Evolutionary conservation across 64 coral and sea anemone genomes (phyloP).

Genomic region (Hydrozoanthus tunicans): DNA sequence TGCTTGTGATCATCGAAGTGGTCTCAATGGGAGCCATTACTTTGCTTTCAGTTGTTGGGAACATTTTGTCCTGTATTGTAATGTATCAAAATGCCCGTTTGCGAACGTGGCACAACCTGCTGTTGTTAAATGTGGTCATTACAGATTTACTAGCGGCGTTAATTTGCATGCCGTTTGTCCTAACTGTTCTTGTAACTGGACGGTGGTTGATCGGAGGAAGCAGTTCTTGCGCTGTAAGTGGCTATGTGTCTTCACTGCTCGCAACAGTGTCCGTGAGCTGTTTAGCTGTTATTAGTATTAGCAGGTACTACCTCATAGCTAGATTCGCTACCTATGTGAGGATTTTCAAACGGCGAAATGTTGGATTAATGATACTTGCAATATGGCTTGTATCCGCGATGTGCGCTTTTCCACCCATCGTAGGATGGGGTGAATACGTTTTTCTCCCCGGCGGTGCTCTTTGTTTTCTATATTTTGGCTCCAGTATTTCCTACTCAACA

Average conservation of each 20-base stretch:
- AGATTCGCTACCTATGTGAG: conserved; percentile 62
- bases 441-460: conserved; percentile 69
- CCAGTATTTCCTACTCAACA: conserved; percentile 68
- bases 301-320: conserved; percentile 71
- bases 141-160: conserved; percentile 60
- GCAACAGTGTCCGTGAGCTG: conserved; percentile 64
- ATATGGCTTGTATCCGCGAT: conserved; percentile 57
- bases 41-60: conserved; percentile 49
- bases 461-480: conserved; percentile 73
- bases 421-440: conserved; percentile 70
- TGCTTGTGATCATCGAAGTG: conserved; percentile 57
- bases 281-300: conserved; percentile 70
- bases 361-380: conserved; percentile 42
- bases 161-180: conserved; percentile 43
- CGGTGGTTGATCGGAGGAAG: conserved; percentile 33
- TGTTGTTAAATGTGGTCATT: conserved; percentile 74
- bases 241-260: conserved; percentile 55
- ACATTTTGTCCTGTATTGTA: conserved; percentile 66
- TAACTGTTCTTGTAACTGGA: conserved; percentile 56
- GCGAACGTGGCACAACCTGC: conserved; percentile 82
- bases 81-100: conserved; percentile 71
- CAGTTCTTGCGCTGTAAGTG: conserved; percentile 48
- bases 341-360: conserved; percentile 68
- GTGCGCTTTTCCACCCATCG: conserved; percentile 57
- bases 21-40: conserved; percentile 43